Percentiles rank a stretch among this genome's conserved stretches.
These are phyloP conservation scores for Acanthurus lineatus DNA, from an alignment of 2,797 vertebrate genomes.

Conservation along the genomic window DNA sequence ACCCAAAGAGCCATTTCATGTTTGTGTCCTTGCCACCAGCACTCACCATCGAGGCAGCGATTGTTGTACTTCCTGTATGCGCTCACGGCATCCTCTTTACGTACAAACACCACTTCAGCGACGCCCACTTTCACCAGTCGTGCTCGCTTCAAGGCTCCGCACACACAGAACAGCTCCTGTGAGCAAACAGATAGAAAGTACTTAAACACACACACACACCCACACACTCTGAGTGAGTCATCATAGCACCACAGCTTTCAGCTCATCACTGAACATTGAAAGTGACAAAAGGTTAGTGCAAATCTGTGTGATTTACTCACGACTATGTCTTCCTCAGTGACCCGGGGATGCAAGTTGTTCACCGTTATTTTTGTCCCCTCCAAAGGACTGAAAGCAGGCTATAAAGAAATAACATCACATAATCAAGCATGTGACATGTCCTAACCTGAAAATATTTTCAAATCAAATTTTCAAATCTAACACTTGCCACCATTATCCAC, in stretches of 20 bases:
- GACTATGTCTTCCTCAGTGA: constrained; percentile 98
- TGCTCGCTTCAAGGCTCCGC: constrained; percentile 96
- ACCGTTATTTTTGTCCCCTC: constrained; percentile 99
- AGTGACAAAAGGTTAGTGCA: neutral
- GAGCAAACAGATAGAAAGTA: constrained; percentile 19
- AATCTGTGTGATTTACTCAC: constrained; percentile 83
- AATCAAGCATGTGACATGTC: neutral
- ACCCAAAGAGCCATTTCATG: neutral
- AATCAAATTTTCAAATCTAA: no score
- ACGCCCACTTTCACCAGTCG: constrained; percentile 93
- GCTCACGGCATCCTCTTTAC: constrained; percentile 96
- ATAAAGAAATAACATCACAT: constrained; percentile 7
- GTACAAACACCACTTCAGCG: constrained; percentile 98
- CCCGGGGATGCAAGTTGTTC: constrained; percentile 96
- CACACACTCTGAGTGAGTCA: constrained; percentile 22
- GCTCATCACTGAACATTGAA: neutral
- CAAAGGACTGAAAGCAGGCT: constrained; percentile 93
- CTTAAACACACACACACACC: constrained; percentile 21
- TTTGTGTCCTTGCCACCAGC: constrained; percentile 33
- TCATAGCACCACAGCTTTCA: neutral
- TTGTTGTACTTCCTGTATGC: constrained; percentile 99
- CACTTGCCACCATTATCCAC: neutral
- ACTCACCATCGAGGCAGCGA: constrained; percentile 95
- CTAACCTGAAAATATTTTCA: neutral
- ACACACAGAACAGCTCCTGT: constrained; percentile 98